phyloP scores from a whole-genome alignment of 2,113 vertebrate genomes.

The Nibea albiflora region DNA sequence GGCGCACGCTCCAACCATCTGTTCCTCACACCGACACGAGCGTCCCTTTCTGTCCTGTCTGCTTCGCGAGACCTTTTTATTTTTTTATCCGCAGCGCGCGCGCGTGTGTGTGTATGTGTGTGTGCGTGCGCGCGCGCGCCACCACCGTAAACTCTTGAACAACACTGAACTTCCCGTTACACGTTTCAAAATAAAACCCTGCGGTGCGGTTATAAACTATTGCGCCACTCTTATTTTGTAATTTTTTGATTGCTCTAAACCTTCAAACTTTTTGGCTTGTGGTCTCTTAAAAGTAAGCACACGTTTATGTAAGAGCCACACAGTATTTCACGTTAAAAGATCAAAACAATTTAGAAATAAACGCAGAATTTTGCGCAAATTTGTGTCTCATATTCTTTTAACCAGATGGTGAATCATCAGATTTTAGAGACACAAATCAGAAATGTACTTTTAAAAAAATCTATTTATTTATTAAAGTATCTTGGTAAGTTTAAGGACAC shows the following conservation, averaged over 20 bases:
- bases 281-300: neutral
- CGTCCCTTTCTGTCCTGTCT: neutral
- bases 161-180: neutral
- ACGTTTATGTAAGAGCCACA: neutral
- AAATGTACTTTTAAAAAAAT: neutral
- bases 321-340: neutral
- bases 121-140: too few species aligned
- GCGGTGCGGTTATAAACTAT: too few species aligned
- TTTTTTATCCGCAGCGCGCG: neutral
- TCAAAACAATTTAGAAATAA: neutral
- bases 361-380: neutral
- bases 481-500: too few species aligned
- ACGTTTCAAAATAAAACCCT: constrained; percentile 37
- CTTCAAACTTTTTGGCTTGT: neutral
- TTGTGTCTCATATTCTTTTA: neutral
- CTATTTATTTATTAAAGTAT: neutral
- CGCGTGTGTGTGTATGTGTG: too few species aligned
- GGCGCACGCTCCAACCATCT: constrained; percentile 74
- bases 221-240: neutral
- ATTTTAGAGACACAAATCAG: neutral
- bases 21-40: constrained; percentile 52
- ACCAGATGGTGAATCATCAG: too few species aligned
- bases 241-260: neutral
- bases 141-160: too few species aligned
- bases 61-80: constrained; percentile 19